Percentiles rank a stretch among this genome's conserved stretches.
phyloP scores from a whole-genome alignment of 2,888 invertebrate species.

The Antheraea assamensis region DNA sequence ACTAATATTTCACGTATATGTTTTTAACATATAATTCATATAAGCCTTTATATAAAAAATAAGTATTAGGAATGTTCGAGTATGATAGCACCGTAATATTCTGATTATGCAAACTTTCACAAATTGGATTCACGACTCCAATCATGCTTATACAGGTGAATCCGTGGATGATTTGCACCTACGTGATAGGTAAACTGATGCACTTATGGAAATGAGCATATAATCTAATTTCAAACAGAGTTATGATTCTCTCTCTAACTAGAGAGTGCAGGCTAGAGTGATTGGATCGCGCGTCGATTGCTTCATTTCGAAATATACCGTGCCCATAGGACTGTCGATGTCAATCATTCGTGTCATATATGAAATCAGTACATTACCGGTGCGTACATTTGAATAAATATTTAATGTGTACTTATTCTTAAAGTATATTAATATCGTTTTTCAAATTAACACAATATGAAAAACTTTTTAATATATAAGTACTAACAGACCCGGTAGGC shows the following conservation, averaged over 20 bases:
- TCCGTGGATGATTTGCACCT: background rate
- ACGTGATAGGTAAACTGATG: conserved; percentile 28
- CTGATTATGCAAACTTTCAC: background rate
- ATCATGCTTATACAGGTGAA: conserved; percentile 6
- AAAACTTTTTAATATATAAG: too few relatives aligned
- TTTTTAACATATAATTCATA: background rate
- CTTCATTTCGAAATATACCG: conserved; percentile 32
- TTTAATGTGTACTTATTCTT: background rate
- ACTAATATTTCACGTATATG: background rate
- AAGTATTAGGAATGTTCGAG: background rate
- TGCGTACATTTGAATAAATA: background rate
- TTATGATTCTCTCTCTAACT: conserved; percentile 51
- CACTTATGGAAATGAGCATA: conserved; percentile 56
- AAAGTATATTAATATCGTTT: background rate
- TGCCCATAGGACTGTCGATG: conserved; percentile 41
- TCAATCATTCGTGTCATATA: conserved; percentile 40
- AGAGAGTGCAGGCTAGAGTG: conserved; percentile 40
- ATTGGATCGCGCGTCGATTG: conserved; percentile 33
- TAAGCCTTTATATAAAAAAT: background rate
- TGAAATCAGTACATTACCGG: conserved; percentile 24
- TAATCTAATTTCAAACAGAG: conserved; percentile 53
- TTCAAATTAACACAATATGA: too few relatives aligned
- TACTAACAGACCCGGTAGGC: too few relatives aligned
- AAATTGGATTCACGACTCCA: conserved; percentile 3
- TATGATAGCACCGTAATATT: background rate